These are phyloP conservation scores for Trypoxylon attenuatum DNA, from an alignment of 2,888 invertebrate genomes.

Conservation along the genomic window DNA sequence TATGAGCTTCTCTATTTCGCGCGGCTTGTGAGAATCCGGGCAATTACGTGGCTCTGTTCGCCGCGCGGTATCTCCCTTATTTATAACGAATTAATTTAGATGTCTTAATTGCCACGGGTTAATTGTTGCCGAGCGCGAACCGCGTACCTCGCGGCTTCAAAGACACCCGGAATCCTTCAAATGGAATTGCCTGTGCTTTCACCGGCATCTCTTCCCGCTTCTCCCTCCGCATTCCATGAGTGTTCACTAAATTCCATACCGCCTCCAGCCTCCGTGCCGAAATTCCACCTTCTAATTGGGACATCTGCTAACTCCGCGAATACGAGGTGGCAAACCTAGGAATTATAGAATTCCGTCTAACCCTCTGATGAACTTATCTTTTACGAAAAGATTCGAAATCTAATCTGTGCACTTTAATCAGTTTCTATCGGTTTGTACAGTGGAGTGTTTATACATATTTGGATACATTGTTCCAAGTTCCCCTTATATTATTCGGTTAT, in stretches of 20 bases:
- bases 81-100: constrained; percentile 72
- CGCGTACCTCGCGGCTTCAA: constrained; percentile 35
- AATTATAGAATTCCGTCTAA: too few species aligned
- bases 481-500: too few species aligned
- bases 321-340: too few species aligned
- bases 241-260: constrained; percentile 30
- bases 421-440: too few species aligned
- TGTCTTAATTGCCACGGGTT: constrained; percentile 73
- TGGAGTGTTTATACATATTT: too few species aligned
- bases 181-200: constrained; percentile 50
- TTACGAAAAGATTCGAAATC: too few species aligned
- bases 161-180: constrained; percentile 53
- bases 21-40: constrained; percentile 71
- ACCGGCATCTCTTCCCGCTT: constrained; percentile 35
- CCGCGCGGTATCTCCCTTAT: constrained; percentile 54
- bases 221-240: constrained; percentile 35
- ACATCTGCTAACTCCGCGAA: too few species aligned
- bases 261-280: neutral
- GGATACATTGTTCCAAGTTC: too few species aligned
- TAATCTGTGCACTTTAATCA: too few species aligned
- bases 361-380: too few species aligned
- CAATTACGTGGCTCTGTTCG: constrained; percentile 67
- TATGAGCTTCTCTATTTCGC: constrained; percentile 9
- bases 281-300: too few species aligned
- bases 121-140: constrained; percentile 65